Evolutionary conservation across 2,888 invertebrate genomes (phyloP).

Genomic region (Euphydryas editha): DNA sequence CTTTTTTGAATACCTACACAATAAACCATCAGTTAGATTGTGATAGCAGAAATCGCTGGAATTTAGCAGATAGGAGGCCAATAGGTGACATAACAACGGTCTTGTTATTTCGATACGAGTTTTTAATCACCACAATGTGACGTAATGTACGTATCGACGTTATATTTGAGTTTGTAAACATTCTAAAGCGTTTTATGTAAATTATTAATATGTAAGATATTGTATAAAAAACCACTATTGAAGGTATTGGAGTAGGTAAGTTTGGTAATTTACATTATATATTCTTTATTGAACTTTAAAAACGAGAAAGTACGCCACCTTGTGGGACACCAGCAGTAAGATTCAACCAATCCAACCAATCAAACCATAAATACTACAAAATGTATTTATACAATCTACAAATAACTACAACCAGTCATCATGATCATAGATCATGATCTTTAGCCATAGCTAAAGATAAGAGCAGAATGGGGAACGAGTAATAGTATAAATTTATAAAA

Average conservation of each 20-base stretch:
- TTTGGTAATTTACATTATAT: too few species aligned
- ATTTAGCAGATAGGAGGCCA: conserved; percentile 49
- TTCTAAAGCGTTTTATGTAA: background rate
- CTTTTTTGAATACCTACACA: conserved; percentile 15
- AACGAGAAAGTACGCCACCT: too few species aligned
- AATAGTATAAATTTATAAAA: too few species aligned
- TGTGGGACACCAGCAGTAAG: too few species aligned
- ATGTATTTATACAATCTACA: too few species aligned
- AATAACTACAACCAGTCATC: too few species aligned
- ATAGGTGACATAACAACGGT: conserved; percentile 55
- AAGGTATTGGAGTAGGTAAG: background rate
- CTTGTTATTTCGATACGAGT: conserved; percentile 11
- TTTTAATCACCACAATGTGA: conserved; percentile 17
- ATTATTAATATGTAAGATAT: background rate
- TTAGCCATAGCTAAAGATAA: too few species aligned
- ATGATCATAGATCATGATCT: too few species aligned
- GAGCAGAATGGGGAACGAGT: too few species aligned
- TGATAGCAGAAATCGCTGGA: conserved; percentile 28
- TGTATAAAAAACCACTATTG: background rate
- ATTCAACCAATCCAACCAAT: too few species aligned
- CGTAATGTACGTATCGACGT: conserved; percentile 2
- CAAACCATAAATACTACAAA: too few species aligned
- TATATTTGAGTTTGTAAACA: background rate
- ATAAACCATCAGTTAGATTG: conserved; percentile 17
- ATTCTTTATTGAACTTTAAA: too few species aligned